These are phyloP conservation scores for Acropora tenuis DNA, from an alignment of 64 coral and sea anemone genomes.

Conservation along the genomic window DNA sequence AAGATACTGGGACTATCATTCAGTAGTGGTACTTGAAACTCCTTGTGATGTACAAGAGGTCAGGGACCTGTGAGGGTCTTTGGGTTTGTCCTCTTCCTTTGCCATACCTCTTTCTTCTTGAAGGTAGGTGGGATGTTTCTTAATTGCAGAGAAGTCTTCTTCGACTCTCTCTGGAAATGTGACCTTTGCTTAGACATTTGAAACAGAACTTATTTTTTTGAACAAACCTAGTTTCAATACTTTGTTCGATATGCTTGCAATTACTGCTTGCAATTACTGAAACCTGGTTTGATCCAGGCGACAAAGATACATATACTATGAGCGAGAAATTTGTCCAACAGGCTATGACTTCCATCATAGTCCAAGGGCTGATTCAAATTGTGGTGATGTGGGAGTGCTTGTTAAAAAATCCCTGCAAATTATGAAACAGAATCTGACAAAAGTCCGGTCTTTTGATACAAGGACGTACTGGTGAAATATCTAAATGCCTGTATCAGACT, in stretches of 20 bases:
- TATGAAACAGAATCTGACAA: too few relatives aligned
- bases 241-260: neutral
- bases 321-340: too few relatives aligned
- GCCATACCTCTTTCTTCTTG: neutral
- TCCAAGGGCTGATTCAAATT: too few relatives aligned
- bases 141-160: neutral
- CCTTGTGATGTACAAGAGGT: neutral
- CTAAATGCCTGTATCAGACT: too few relatives aligned
- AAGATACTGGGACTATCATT: neutral
- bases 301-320: too few relatives aligned
- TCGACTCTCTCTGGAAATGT: neutral
- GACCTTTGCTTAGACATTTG: neutral
- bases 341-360: too few relatives aligned
- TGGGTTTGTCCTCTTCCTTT: neutral
- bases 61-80: neutral
- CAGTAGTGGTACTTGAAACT: neutral
- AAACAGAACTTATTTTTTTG: neutral
- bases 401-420: too few relatives aligned
- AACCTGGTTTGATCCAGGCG: too few relatives aligned
- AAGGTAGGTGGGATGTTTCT: neutral
- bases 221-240: neutral
- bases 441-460: too few relatives aligned
- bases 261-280: too few relatives aligned
- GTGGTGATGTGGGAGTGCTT: too few relatives aligned
- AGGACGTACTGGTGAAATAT: too few relatives aligned